A percentile compares a stretch with the other conserved stretches of the same genome.
Evolutionary conservation across 1,140 invertebrate species (phyloP).

Genomic region (Caenorhabditis tropicalis): DNA sequence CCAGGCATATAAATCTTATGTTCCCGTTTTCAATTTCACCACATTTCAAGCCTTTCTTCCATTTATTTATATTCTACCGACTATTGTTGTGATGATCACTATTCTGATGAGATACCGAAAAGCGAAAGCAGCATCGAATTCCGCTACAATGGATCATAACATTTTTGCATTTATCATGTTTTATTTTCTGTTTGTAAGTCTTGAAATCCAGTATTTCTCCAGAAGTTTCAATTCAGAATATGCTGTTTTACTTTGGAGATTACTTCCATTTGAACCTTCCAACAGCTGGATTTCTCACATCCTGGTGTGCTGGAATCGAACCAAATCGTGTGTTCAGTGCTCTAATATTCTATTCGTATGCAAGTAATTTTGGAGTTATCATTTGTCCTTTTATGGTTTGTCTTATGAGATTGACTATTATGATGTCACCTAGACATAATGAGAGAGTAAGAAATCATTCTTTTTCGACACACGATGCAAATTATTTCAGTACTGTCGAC

Average conservation of each 20-base stretch:
- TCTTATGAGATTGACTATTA: conserved; percentile 26
- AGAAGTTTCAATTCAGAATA: too few relatives aligned
- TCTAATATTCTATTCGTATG: background rate
- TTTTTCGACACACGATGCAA: too few relatives aligned
- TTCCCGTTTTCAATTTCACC: background rate
- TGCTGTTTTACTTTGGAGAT: conserved; percentile 4
- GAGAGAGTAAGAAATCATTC: conserved; percentile 23
- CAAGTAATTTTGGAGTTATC: background rate
- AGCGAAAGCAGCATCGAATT: background rate
- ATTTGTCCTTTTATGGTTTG: background rate
- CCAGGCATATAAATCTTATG: background rate
- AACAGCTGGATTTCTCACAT: background rate
- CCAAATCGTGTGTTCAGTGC: background rate
- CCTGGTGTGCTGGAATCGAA: background rate
- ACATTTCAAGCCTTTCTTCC: background rate
- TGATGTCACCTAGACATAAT: conserved; percentile 20
- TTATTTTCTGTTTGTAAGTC: background rate
- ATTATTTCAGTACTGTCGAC: conserved; percentile 6
- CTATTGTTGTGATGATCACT: background rate
- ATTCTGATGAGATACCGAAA: background rate
- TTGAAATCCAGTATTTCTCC: background rate
- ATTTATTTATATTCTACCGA: background rate
- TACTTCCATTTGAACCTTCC: conserved; percentile 13
- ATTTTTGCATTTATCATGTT: conserved; percentile 16
- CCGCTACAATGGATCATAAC: conserved; percentile 3